Evolutionary conservation across 1,140 invertebrate species (phyloP).

Genomic region (Scaptomyza pallida): DNA sequence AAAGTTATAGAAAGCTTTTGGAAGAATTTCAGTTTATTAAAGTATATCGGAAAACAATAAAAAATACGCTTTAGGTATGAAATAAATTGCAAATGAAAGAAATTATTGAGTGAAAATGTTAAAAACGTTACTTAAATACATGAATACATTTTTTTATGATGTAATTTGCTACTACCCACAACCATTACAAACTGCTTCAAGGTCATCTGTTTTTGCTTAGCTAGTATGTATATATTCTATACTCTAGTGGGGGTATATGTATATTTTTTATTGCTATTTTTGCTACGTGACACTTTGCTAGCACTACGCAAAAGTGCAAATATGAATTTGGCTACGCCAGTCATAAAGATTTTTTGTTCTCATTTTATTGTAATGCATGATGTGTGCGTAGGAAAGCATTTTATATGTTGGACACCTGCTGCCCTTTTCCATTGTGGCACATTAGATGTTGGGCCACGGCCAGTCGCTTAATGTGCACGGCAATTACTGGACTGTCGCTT

Average conservation of each 20-base stretch:
- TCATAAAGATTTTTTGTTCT: conserved; percentile 1
- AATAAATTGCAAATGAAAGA: no score
- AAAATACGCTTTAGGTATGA: no score
- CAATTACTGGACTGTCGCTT: conserved; percentile 43
- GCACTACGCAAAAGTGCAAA: neutral
- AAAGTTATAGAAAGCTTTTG: no score
- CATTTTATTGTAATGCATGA: conserved; percentile 55
- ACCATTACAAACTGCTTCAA: neutral
- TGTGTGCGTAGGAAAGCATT: conserved; percentile 2
- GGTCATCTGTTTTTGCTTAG: conserved; percentile 4
- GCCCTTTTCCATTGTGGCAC: conserved; percentile 10
- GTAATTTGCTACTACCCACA: no score
- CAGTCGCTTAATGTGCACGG: conserved; percentile 43
- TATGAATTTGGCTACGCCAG: neutral
- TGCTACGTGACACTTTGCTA: conserved; percentile 17
- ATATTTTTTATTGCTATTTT: neutral
- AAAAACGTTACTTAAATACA: no score
- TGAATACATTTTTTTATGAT: no score
- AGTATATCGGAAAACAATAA: no score
- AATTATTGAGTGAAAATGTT: no score
- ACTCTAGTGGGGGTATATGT: no score
- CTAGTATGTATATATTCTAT: neutral
- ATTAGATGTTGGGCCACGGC: conserved; percentile 28
- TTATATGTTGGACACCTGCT: conserved; percentile 25
- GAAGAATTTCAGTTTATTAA: no score